A percentile compares a stretch with the other conserved stretches of the same genome.
phyloP scores from a whole-genome alignment of 2,113 vertebrate species.

The Bambusicola thoracicus region DNA sequence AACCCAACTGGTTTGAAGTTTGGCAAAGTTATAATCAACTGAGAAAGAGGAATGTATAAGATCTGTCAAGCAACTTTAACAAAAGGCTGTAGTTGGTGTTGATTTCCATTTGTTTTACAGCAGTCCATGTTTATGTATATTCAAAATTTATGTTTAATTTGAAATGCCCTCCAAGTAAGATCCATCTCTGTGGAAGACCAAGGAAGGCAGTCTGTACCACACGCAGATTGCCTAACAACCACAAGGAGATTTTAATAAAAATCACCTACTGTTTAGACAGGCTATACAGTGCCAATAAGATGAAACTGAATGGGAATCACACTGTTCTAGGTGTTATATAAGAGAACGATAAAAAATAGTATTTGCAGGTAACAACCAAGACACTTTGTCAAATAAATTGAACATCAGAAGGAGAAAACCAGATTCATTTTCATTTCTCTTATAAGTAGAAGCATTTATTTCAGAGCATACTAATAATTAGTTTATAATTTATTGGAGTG shows the following conservation, averaged over 20 bases:
- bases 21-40: background rate
- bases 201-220: background rate
- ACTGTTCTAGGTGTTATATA: background rate
- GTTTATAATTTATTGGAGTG: background rate
- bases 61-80: background rate
- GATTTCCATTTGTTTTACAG: background rate
- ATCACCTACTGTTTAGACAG: background rate
- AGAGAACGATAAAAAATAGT: background rate
- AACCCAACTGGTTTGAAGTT: constrained; percentile 33
- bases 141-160: background rate
- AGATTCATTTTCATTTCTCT: background rate
- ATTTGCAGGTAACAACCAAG: background rate
- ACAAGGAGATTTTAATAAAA: background rate
- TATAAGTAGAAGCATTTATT: background rate
- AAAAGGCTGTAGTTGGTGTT: background rate
- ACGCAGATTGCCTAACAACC: background rate
- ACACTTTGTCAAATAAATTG: background rate
- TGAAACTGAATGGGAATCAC: background rate
- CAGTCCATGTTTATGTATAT: background rate
- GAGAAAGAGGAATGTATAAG: background rate
- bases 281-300: background rate
- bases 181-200: background rate
- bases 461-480: background rate
- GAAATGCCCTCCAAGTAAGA: background rate
- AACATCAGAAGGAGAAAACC: background rate